These are phyloP conservation scores for Koerneria pararmatus DNA, from an alignment of 2,888 invertebrate species.

Conservation along the genomic window DNA sequence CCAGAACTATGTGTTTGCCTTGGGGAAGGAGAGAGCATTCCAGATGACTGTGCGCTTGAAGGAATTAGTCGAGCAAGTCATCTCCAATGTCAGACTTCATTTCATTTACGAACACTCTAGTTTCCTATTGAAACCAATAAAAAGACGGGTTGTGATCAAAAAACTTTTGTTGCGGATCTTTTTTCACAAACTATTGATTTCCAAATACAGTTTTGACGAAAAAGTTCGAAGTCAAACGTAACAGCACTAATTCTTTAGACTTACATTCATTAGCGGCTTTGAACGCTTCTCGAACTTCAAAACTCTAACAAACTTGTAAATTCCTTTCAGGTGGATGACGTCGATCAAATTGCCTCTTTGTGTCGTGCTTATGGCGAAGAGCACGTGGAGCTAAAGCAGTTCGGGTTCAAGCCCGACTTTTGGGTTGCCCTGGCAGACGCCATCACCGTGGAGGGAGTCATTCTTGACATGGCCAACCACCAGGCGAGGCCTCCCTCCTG, in stretches of 20 bases:
- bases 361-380: conserved; percentile 51
- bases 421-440: conserved; percentile 59
- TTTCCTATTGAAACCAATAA: too few relatives aligned
- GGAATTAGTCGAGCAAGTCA: conserved; percentile 51
- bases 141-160: too few relatives aligned
- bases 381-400: conserved; percentile 51
- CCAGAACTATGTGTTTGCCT: conserved; percentile 42
- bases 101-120: neutral
- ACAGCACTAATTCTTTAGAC: neutral
- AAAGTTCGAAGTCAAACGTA: too few relatives aligned
- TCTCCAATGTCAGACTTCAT: conserved; percentile 40
- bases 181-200: neutral
- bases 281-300: neutral
- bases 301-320: neutral
- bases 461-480: conserved; percentile 55
- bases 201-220: too few relatives aligned
- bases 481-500: too few relatives aligned
- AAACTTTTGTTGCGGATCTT: neutral
- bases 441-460: conserved; percentile 57
- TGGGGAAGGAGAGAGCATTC: conserved; percentile 50
- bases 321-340: conserved; percentile 51
- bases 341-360: conserved; percentile 45
- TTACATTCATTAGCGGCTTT: neutral
- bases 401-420: conserved; percentile 59
- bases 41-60: conserved; percentile 46